phyloP scores from a whole-genome alignment of 2,113 vertebrate species.

The Rhabdomys dilectus region DNA sequence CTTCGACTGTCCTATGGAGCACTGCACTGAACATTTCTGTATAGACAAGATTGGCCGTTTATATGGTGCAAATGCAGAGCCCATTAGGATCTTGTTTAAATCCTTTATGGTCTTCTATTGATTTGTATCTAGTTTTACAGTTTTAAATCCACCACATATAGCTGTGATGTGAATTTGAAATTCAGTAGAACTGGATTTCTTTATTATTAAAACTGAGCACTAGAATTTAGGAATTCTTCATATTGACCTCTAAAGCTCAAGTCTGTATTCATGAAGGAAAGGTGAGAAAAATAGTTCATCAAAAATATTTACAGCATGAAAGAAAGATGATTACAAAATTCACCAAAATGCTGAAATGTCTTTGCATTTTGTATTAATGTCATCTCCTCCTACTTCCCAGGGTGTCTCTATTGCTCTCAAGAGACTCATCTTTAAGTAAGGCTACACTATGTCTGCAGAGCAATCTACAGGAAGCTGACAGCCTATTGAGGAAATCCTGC shows the following conservation, averaged over 20 bases:
- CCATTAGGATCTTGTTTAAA: constrained; percentile 63
- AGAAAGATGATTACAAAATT: constrained; percentile 70
- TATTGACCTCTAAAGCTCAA: constrained; percentile 60
- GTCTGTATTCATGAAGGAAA: not conserved
- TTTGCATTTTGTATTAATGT: constrained; percentile 81
- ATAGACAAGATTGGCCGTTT: constrained; percentile 37
- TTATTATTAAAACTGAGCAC: constrained; percentile 48
- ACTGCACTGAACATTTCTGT: constrained; percentile 1
- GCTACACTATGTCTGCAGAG: constrained; percentile 61
- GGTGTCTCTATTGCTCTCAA: constrained; percentile 69
- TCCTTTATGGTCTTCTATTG: constrained; percentile 59
- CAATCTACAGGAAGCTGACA: constrained; percentile 78
- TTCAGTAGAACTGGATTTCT: not conserved
- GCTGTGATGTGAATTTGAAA: constrained; percentile 57
- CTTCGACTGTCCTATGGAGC: not conserved
- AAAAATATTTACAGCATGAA: constrained; percentile 55
- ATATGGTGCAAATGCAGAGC: constrained; percentile 62
- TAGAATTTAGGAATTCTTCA: constrained; percentile 32
- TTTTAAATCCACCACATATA: constrained; percentile 56
- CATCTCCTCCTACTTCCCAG: constrained; percentile 58
- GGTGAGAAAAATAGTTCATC: constrained; percentile 55
- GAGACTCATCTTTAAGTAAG: constrained; percentile 73
- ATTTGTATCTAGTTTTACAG: constrained; percentile 68
- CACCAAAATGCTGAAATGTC: constrained; percentile 66
- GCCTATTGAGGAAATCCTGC: constrained; percentile 61